Percentiles rank a stretch among this genome's conserved stretches.
phyloP scores from a whole-genome alignment of 2,888 invertebrate species.

The Anarsia innoxiella region DNA sequence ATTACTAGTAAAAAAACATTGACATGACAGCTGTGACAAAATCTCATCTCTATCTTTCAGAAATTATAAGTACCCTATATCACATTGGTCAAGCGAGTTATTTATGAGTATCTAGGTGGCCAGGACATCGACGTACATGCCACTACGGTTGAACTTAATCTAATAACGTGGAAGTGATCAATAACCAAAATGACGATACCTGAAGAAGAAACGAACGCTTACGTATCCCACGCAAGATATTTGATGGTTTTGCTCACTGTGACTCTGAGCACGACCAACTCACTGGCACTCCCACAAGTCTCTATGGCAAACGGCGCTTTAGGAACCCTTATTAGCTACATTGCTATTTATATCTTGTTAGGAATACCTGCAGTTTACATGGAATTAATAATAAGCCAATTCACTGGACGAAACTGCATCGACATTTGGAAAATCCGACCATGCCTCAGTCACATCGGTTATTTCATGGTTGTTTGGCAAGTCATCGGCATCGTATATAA shows the following conservation, averaged over 20 bases:
- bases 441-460: slow-evolving; percentile 51
- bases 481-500: slow-evolving; percentile 32
- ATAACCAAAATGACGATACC: too few relatives aligned
- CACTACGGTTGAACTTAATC: too few relatives aligned
- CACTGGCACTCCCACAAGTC: not conserved
- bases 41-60: too few relatives aligned
- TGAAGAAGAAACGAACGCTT: not conserved
- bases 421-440: slow-evolving; percentile 49
- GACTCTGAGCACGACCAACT: not conserved
- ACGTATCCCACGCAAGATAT: not conserved
- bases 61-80: too few relatives aligned
- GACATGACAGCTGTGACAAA: too few relatives aligned
- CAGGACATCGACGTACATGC: too few relatives aligned
- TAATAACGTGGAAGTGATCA: too few relatives aligned
- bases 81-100: too few relatives aligned
- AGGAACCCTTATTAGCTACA: not conserved
- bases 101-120: too few relatives aligned
- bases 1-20: too few relatives aligned
- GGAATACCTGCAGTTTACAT: slow-evolving; percentile 58
- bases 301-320: not conserved
- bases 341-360: slow-evolving; percentile 27
- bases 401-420: slow-evolving; percentile 53
- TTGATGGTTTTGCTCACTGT: not conserved
- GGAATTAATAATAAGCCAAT: slow-evolving; percentile 56
- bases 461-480: slow-evolving; percentile 45